phyloP scores from a whole-genome alignment of 2,888 invertebrate genomes.

The Cabera pusaria region DNA sequence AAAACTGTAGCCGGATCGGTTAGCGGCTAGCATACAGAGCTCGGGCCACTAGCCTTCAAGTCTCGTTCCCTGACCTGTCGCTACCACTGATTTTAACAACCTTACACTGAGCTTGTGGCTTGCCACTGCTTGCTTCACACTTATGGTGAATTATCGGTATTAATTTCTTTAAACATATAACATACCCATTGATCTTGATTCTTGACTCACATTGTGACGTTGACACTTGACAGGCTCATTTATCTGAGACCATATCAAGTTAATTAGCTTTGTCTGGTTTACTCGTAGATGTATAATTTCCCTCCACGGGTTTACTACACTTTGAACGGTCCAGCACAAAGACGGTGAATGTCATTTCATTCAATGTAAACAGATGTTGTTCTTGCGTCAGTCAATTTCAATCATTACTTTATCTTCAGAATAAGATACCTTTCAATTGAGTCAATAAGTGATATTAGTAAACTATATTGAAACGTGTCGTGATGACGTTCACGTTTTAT shows the following conservation, averaged over 20 bases:
- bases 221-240: slow-evolving; percentile 29
- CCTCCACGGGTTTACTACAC: neutral
- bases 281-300: too few relatives aligned
- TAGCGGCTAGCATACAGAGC: slow-evolving; percentile 12
- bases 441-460: too few relatives aligned
- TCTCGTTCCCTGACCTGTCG: slow-evolving; percentile 33
- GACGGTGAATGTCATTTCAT: slow-evolving; percentile 2
- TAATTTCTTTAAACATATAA: too few relatives aligned
- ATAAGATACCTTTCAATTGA: too few relatives aligned
- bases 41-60: slow-evolving; percentile 25
- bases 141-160: too few relatives aligned
- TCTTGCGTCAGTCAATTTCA: slow-evolving; percentile 36
- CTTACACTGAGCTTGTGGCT: slow-evolving; percentile 6
- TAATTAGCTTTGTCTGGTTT: slow-evolving; percentile 4
- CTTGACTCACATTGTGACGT: too few relatives aligned
- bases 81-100: slow-evolving; percentile 32
- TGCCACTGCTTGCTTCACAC: neutral
- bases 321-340: neutral
- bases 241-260: slow-evolving; percentile 22
- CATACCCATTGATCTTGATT: slow-evolving; percentile 31
- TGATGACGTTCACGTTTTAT: too few relatives aligned
- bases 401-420: too few relatives aligned
- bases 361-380: slow-evolving; percentile 29
- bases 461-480: slow-evolving; percentile 1
- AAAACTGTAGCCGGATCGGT: slow-evolving; percentile 27